Percentiles rank a stretch among this genome's conserved stretches.
Conservation (phyloP, 2,797 vertebrate genomes). For the Coluber constrictor region DNA sequence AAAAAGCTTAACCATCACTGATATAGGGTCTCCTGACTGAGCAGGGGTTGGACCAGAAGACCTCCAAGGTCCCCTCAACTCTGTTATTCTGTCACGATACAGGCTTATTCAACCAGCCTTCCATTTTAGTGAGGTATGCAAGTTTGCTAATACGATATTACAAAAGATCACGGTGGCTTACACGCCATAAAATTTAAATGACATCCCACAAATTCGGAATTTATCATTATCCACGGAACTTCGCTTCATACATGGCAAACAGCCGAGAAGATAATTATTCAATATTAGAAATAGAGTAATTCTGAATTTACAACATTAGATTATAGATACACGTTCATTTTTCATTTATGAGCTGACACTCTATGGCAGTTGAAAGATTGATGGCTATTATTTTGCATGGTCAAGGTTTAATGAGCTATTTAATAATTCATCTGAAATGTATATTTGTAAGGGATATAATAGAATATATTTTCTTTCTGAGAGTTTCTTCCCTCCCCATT, state of each 20-base stretch:
- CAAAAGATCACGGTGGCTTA: not conserved
- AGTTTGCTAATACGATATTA: not conserved
- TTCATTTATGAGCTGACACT: not conserved
- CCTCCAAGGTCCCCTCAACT: not conserved
- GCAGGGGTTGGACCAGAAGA: not conserved
- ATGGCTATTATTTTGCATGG: not conserved
- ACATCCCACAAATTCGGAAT: not conserved
- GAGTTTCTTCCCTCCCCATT: fast-evolving
- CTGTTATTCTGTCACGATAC: not conserved
- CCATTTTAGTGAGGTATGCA: not conserved
- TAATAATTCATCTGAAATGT: not conserved
- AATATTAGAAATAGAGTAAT: not conserved
- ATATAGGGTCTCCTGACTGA: too few species aligned
- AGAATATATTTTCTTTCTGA: not conserved
- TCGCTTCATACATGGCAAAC: not conserved
- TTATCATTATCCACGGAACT: not conserved
- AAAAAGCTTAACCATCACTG: too few species aligned
- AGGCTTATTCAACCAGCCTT: not conserved
- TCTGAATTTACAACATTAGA: not conserved
- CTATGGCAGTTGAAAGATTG: not conserved
- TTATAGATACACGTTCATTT: not conserved
- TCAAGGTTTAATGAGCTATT: not conserved
- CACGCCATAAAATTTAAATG: not conserved
- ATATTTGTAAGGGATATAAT: not conserved
- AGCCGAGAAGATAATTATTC: not conserved